These are phyloP conservation scores for Drosophila infuscata DNA, from an alignment of 2,888 invertebrate genomes.

Conservation along the genomic window DNA sequence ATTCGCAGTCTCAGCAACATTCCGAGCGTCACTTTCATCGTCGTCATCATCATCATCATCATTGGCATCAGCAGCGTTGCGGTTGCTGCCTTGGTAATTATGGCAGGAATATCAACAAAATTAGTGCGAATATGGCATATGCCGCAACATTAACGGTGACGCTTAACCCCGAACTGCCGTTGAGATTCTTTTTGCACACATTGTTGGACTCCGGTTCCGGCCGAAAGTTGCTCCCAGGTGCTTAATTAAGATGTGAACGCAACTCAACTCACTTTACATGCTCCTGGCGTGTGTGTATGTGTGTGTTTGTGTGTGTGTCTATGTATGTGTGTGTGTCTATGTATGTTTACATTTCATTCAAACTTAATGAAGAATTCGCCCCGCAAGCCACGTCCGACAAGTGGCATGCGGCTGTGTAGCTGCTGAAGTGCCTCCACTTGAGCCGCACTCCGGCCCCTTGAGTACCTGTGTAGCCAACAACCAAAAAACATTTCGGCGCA, in stretches of 20 bases:
- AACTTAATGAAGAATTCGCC: conserved; percentile 78
- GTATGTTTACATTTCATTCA: conserved; percentile 74
- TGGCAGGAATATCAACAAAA: conserved; percentile 66
- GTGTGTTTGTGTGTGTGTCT: background rate
- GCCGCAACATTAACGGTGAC: conserved; percentile 51
- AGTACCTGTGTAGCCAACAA: conserved; percentile 35
- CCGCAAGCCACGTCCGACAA: conserved; percentile 32
- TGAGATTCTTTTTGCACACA: conserved; percentile 64
- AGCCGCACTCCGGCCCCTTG: conserved; percentile 48
- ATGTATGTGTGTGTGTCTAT: conserved; percentile 5
- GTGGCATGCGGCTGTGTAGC: conserved; percentile 35
- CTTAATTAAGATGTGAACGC: conserved; percentile 73
- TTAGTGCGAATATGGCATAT: conserved; percentile 54
- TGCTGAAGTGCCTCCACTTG: conserved; percentile 50
- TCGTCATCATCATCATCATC: conserved; percentile 19
- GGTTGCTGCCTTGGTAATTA: conserved; percentile 61
- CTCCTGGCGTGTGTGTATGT: conserved; percentile 17
- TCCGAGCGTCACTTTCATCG: conserved; percentile 19
- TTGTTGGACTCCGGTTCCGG: conserved; percentile 53
- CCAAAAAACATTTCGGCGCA: conserved; percentile 35
- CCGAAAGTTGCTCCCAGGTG: conserved; percentile 70
- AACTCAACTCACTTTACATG: conserved; percentile 47
- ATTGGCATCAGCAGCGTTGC: conserved; percentile 5
- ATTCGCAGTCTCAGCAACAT: conserved; percentile 13
- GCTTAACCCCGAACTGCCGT: conserved; percentile 56